A percentile compares a stretch with the other conserved stretches of the same genome.
Conservation (phyloP, 2,113 vertebrate genomes). For the Centrocercus urophasianus region DNA sequence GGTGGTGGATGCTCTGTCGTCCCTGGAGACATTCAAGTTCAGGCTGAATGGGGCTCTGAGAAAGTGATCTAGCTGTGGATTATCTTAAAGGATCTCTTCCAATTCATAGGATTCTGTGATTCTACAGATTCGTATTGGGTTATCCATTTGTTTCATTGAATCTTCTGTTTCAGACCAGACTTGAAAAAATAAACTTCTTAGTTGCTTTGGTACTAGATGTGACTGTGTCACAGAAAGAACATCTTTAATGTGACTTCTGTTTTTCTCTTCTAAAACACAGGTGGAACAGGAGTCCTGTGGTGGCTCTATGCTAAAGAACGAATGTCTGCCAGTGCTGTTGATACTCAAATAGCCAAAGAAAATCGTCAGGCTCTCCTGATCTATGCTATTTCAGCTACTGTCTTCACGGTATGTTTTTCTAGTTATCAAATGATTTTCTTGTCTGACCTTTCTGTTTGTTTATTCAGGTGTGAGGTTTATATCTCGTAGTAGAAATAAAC, state of each 20-base stretch:
- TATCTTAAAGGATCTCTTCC: no score
- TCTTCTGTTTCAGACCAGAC: background rate
- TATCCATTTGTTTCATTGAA: background rate
- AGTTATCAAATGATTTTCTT: background rate
- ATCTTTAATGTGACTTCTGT: background rate
- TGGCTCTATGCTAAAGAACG: conserved; percentile 94
- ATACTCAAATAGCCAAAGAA: conserved; percentile 82
- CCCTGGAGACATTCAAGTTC: no score
- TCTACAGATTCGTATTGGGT: background rate
- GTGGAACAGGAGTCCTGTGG: conserved; percentile 94
- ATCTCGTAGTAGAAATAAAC: background rate
- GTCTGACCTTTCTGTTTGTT: background rate
- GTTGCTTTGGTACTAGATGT: background rate
- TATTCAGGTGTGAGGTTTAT: background rate
- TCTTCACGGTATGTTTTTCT: conserved; percentile 87
- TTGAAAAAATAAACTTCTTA: background rate
- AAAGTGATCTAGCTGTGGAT: no score
- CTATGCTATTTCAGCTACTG: conserved; percentile 91
- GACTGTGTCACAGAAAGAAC: background rate
- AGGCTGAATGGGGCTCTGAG: no score
- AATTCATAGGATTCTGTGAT: no score
- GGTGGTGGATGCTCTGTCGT: no score
- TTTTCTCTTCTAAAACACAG: conserved; percentile 66
- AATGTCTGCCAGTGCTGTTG: conserved; percentile 79
- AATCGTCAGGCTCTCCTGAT: conserved; percentile 90